Percentiles rank a stretch among this genome's conserved stretches.
These are phyloP conservation scores for Pseudomyrmex dendroicus DNA, from an alignment of 1,140 invertebrate species.

Conservation along the genomic window DNA sequence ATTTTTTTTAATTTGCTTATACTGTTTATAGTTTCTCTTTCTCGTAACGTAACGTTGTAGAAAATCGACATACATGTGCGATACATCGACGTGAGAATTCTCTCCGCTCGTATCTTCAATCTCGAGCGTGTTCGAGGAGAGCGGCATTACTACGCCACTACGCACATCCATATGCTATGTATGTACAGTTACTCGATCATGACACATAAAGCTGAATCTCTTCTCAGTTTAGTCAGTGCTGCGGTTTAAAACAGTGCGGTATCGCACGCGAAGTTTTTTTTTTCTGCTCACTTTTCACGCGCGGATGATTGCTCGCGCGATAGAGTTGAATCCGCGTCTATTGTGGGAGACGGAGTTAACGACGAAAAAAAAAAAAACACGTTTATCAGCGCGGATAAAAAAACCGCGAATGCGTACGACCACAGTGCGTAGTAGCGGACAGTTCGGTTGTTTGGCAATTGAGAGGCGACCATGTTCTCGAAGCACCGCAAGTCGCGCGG, in stretches of 20 bases:
- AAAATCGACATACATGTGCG: not conserved
- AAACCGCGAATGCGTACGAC: not conserved
- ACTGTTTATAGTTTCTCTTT: too few species aligned
- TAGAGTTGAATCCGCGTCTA: not conserved
- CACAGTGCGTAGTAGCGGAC: not conserved
- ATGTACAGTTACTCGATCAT: constrained; percentile 28
- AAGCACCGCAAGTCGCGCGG: constrained; percentile 2
- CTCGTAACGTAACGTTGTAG: too few species aligned
- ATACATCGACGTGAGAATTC: not conserved
- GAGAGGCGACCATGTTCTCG: constrained; percentile 11
- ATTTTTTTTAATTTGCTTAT: too few species aligned
- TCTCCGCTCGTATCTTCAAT: constrained; percentile 19
- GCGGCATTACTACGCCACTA: not conserved
- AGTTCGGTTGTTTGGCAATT: not conserved
- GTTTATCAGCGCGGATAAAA: not conserved
- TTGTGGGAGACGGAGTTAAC: not conserved
- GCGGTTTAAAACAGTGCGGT: not conserved
- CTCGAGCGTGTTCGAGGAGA: constrained; percentile 1
- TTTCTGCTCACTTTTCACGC: not conserved
- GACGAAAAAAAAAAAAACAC: not conserved
- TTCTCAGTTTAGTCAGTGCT: constrained; percentile 3
- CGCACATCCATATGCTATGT: constrained; percentile 13
- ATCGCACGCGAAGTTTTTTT: not conserved
- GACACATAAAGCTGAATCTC: constrained; percentile 6
- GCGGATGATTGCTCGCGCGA: constrained; percentile 1